phyloP scores from a whole-genome alignment of 1,140 invertebrate species.

The Dendroctonus ponderosae region DNA sequence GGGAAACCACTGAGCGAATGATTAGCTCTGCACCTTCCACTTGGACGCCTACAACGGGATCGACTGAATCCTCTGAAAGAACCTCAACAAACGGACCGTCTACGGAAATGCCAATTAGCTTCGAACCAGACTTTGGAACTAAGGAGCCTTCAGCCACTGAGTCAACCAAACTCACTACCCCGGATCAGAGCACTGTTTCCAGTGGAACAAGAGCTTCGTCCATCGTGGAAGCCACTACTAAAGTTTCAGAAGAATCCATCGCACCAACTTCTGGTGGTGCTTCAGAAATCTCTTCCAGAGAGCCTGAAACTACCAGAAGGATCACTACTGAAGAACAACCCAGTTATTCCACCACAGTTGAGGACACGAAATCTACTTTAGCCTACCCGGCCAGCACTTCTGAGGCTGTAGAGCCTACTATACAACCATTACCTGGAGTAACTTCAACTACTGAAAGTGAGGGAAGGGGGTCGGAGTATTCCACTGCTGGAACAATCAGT shows the following conservation, averaged over 20 bases:
- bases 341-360: neutral
- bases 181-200: neutral
- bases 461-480: too few species aligned
- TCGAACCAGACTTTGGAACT: too few species aligned
- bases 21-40: too few species aligned
- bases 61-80: too few species aligned
- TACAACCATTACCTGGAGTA: neutral
- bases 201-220: neutral
- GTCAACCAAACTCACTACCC: neutral
- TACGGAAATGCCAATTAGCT: neutral
- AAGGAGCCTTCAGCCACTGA: neutral
- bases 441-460: neutral
- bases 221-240: neutral
- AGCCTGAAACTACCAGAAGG: neutral
- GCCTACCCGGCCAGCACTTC: neutral
- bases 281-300: conserved; percentile 2
- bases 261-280: neutral
- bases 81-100: neutral
- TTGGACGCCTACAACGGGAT: too few species aligned
- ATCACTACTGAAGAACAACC: neutral
- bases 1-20: too few species aligned
- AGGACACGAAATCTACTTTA: neutral
- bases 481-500: neutral
- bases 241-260: neutral
- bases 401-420: neutral